phyloP scores from a whole-genome alignment of 2,888 invertebrate genomes.

The Chymomyza amoena region DNA sequence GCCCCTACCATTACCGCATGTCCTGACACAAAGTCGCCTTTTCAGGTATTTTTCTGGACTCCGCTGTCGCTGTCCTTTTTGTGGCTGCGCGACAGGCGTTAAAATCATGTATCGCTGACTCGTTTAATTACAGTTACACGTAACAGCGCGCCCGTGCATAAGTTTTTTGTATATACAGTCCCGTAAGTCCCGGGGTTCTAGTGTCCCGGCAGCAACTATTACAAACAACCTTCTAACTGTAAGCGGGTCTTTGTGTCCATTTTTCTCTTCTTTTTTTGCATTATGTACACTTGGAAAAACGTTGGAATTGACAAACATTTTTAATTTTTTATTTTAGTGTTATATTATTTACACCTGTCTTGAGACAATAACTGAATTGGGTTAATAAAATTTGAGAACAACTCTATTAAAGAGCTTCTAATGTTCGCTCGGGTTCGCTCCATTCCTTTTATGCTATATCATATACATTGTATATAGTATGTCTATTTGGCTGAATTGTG shows the following conservation, averaged over 20 bases:
- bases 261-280: not conserved
- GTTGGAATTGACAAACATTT: too few species aligned
- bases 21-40: not conserved
- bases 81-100: slow-evolving; percentile 59
- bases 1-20: not conserved
- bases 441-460: too few species aligned
- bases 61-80: not conserved
- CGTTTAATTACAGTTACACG: slow-evolving; percentile 70
- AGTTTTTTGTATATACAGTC: not conserved
- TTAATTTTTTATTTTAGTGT: too few species aligned
- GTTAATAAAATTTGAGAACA: too few species aligned
- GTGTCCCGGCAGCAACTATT: slow-evolving; percentile 1
- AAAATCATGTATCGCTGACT: slow-evolving; percentile 72
- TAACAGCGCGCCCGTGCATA: slow-evolving; percentile 46
- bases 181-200: not conserved
- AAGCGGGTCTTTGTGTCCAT: slow-evolving; percentile 6
- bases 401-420: too few species aligned
- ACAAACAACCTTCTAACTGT: slow-evolving; percentile 11
- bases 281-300: not conserved
- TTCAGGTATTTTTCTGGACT: slow-evolving; percentile 32
- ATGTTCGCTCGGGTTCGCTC: too few species aligned
- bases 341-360: too few species aligned
- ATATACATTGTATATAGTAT: too few species aligned
- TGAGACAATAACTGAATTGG: too few species aligned
- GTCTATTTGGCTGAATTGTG: too few species aligned